These are phyloP conservation scores for Elephas maximus DNA, from an alignment of 2,113 vertebrate genomes.

Conservation along the genomic window DNA sequence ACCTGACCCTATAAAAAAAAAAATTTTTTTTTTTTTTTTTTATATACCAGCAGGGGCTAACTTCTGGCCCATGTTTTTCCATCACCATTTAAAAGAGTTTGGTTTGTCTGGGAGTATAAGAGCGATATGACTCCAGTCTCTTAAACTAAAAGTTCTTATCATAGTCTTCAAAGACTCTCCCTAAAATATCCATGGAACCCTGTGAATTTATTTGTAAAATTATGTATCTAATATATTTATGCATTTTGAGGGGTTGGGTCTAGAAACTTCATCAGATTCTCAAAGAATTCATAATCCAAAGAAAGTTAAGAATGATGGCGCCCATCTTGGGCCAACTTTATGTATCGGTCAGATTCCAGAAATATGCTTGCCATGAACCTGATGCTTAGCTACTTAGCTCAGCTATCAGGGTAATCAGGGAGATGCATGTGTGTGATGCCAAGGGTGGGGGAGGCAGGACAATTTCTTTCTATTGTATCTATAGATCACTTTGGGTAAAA, in stretches of 20 bases:
- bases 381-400: not conserved
- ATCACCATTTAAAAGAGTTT: not conserved
- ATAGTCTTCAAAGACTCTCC: not conserved
- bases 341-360: not conserved
- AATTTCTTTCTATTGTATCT: no score
- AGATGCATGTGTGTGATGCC: accelerated
- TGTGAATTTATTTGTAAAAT: not conserved
- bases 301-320: not conserved
- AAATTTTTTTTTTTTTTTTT: not conserved
- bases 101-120: not conserved
- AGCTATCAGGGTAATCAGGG: not conserved
- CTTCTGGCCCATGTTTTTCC: not conserved
- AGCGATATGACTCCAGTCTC: not conserved
- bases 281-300: not conserved
- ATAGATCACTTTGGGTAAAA: no score
- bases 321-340: not conserved
- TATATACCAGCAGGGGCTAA: not conserved
- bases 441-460: no score
- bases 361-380: not conserved
- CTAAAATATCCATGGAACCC: not conserved
- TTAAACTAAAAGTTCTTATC: not conserved
- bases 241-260: not conserved
- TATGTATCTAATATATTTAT: not conserved
- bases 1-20: not conserved
- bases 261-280: not conserved